Evolutionary conservation across 2,113 vertebrate genomes (phyloP), one percentile per base, ranked within the genome.

Genomic region (Apodemus speciosus): DNA sequence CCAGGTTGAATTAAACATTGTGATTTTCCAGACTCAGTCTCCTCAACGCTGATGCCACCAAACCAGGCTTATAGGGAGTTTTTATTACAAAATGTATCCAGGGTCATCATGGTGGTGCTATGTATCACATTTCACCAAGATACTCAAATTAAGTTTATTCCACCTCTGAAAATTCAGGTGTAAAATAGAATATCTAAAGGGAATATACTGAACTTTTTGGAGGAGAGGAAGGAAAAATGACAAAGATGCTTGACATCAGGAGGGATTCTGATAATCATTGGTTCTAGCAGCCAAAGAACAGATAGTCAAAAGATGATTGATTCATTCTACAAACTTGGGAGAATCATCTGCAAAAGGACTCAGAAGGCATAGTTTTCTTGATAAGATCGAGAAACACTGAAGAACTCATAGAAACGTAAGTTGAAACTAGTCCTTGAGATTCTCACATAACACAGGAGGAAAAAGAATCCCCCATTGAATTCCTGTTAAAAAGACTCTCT

Each of bases 321-420:
- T 97, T 95, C 97, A 92, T 96, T 97, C 93, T 93, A 35, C 88
- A 92, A 85, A 95, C 94, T 95, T 83, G 91, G 85, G 76, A 93
- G 76, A 96, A 84, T 35, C 84, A 40, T 77, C 2, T 14, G 25
- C 35, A n/a, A 81, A 73, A 75, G 91, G 89, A 97, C 75, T 93
- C 2, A 58, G 58, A 88, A 93, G 95, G 51, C 68, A 92, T 79
- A 93, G 93, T 96, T 96, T 95, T 92, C 91, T 92, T 76, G 9
- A 0, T 35, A 80, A 79, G 72, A 80, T 91, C 51, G 0, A 80
- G 95, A 46, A 68, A 46, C 53, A 91, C 81, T 95, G 73, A 75
- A 79, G 69, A 95, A 76, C 53, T 97, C 83, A 60, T 56, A 80
- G 11, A 92, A 84, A 21, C 43, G 49, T 88, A 72, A 9, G 0